phyloP scores from a whole-genome alignment of 2,888 invertebrate genomes.

The Tetragnatha montana region DNA sequence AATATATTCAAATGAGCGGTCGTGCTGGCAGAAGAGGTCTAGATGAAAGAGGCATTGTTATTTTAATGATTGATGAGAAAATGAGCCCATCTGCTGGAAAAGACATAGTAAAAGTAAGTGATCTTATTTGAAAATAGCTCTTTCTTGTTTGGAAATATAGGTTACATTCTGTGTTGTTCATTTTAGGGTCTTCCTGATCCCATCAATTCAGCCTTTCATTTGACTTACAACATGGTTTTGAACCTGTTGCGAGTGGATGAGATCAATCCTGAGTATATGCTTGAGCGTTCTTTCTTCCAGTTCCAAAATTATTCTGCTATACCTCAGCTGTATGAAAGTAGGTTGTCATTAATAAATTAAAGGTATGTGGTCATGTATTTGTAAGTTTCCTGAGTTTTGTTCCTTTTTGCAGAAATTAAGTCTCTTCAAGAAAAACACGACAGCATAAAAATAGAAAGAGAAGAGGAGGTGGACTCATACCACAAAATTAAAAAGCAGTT shows the following conservation, averaged over 20 bases:
- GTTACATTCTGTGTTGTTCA: constrained; percentile 31
- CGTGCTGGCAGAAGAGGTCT: constrained; percentile 95
- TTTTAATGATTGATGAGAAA: constrained; percentile 98
- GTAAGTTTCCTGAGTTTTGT: too few species aligned
- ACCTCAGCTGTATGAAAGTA: constrained; percentile 90
- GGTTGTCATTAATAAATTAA: constrained; percentile 74
- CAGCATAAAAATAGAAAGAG: constrained; percentile 82
- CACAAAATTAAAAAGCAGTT: constrained; percentile 90
- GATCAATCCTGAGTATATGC: constrained; percentile 99
- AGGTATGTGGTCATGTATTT: neutral
- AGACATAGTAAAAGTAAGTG: constrained; percentile 81
- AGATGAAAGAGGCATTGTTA: constrained; percentile 84
- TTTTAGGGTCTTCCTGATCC: constrained; percentile 95
- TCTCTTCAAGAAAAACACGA: constrained; percentile 83
- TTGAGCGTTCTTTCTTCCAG: constrained; percentile 98
- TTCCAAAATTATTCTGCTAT: constrained; percentile 98
- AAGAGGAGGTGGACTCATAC: constrained; percentile 86
- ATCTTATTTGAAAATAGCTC: neutral
- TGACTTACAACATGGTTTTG: constrained; percentile 99
- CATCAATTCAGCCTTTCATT: constrained; percentile 98
- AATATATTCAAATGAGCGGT: constrained; percentile 99
- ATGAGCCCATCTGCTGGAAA: constrained; percentile 81
- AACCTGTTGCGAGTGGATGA: constrained; percentile 97
- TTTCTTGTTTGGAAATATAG: neutral
- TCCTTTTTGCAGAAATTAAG: constrained; percentile 80